A percentile compares a stretch with the other conserved stretches of the same genome.
Conservation (phyloP, 2,113 vertebrate species). For the Morone saxatilis region DNA sequence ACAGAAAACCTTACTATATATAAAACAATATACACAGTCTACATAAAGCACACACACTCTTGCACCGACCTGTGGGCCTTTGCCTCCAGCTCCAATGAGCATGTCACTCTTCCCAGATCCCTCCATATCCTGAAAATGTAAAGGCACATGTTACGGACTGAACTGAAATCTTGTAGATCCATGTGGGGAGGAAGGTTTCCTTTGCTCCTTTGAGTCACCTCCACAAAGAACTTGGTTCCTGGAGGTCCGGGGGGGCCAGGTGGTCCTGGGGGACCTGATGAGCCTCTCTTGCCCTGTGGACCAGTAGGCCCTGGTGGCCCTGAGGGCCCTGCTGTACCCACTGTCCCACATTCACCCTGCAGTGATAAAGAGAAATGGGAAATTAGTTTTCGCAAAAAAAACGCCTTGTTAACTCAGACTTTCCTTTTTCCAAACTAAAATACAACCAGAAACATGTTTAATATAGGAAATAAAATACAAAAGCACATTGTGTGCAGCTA, state of each 20-base stretch:
- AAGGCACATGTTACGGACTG: background rate
- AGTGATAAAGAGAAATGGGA: slow-evolving; percentile 30
- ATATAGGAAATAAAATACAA: background rate
- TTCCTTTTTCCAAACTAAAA: background rate
- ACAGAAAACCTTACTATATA: background rate
- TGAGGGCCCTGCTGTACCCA: slow-evolving; percentile 82
- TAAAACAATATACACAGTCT: background rate
- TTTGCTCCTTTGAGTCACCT: slow-evolving; percentile 81
- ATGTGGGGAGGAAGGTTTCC: background rate
- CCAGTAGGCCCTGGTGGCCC: slow-evolving; percentile 87
- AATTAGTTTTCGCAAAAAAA: background rate
- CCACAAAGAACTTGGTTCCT: slow-evolving; percentile 81
- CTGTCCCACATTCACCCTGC: slow-evolving; percentile 88
- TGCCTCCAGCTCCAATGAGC: slow-evolving; percentile 70
- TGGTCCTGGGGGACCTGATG: slow-evolving; percentile 86
- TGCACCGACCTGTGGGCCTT: slow-evolving; percentile 80
- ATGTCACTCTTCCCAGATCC: slow-evolving; percentile 86
- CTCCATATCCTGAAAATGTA: slow-evolving; percentile 87
- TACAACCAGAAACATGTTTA: background rate
- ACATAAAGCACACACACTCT: background rate
- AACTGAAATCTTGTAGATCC: background rate
- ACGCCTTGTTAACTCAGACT: background rate
- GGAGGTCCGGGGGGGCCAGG: slow-evolving; percentile 87
- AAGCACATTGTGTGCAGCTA: background rate
- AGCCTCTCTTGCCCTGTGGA: slow-evolving; percentile 85